Evolutionary conservation across 2,888 invertebrate genomes (phyloP).

Genomic region (Diaprepes abbreviatus): DNA sequence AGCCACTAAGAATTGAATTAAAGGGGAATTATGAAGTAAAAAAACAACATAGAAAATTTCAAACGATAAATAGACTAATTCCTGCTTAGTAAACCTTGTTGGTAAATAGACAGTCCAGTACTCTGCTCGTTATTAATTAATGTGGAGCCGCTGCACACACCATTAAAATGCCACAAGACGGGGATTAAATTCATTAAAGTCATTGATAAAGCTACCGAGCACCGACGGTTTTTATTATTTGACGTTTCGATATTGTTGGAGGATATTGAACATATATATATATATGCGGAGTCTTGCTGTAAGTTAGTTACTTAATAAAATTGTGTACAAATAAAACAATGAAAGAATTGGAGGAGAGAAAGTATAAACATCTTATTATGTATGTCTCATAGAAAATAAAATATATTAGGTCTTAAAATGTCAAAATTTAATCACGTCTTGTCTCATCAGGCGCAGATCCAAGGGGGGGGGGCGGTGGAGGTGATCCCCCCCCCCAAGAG

Average conservation of each 20-base stretch:
- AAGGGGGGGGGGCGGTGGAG: too few relatives aligned
- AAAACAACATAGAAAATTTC: constrained; percentile 12
- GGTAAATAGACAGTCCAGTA: constrained; percentile 37
- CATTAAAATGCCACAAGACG: constrained; percentile 35
- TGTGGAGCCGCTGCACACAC: constrained; percentile 25
- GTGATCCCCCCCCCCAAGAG: too few relatives aligned
- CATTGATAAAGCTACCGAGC: constrained; percentile 6
- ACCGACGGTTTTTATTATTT: constrained; percentile 2
- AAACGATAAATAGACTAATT: constrained; percentile 44
- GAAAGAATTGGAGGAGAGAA: too few relatives aligned
- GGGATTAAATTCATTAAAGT: constrained; percentile 42
- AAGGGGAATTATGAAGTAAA: constrained; percentile 22
- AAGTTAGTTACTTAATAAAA: too few relatives aligned
- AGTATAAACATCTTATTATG: too few relatives aligned
- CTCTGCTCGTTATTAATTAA: constrained; percentile 40
- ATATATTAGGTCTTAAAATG: too few relatives aligned
- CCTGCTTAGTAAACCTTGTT: constrained; percentile 43
- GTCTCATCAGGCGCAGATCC: too few relatives aligned
- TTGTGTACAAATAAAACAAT: too few relatives aligned
- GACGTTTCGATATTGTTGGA: not conserved
- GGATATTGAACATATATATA: too few relatives aligned
- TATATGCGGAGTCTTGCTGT: too few relatives aligned
- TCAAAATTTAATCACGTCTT: too few relatives aligned
- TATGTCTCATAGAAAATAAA: too few relatives aligned
- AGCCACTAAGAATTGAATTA: constrained; percentile 31